These are phyloP conservation scores for Pentalonia nigronervosa DNA, from an alignment of 1,140 invertebrate species.

Conservation along the genomic window DNA sequence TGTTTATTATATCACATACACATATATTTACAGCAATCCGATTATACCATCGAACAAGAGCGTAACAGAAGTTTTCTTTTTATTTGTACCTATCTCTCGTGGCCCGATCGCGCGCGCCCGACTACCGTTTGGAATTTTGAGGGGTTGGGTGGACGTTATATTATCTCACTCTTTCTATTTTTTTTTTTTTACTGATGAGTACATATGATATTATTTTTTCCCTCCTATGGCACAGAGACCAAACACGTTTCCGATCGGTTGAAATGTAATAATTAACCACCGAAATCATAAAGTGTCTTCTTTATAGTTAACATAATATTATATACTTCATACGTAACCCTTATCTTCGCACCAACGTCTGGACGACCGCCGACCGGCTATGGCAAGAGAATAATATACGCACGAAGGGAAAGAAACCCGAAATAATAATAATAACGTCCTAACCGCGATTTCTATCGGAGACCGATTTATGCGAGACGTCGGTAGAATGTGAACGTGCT, in stretches of 20 bases:
- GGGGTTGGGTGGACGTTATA: neutral
- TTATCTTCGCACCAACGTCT: neutral
- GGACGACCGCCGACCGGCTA: neutral
- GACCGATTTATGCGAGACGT: conserved; percentile 4
- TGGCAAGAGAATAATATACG: neutral
- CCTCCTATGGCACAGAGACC: neutral
- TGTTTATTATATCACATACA: neutral
- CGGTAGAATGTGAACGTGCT: neutral
- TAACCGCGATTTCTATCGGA: conserved; percentile 16
- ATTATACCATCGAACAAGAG: neutral
- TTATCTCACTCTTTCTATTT: neutral
- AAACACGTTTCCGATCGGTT: conserved; percentile 8
- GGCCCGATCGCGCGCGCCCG: neutral
- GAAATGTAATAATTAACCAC: conserved; percentile 12
- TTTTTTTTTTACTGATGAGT: neutral
- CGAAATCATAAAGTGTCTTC: neutral
- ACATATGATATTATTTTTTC: neutral
- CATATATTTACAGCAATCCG: neutral
- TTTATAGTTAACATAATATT: neutral
- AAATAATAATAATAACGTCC: conserved; percentile 21
- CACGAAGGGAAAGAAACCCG: neutral
- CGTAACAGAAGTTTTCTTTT: neutral
- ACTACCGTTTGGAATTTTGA: conserved; percentile 32
- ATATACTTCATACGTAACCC: neutral
- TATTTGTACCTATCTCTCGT: neutral